A percentile compares a stretch with the other conserved stretches of the same genome.
These are phyloP conservation scores for Danio aesculapii DNA, from an alignment of 2,797 vertebrate species.

Conservation along the genomic window DNA sequence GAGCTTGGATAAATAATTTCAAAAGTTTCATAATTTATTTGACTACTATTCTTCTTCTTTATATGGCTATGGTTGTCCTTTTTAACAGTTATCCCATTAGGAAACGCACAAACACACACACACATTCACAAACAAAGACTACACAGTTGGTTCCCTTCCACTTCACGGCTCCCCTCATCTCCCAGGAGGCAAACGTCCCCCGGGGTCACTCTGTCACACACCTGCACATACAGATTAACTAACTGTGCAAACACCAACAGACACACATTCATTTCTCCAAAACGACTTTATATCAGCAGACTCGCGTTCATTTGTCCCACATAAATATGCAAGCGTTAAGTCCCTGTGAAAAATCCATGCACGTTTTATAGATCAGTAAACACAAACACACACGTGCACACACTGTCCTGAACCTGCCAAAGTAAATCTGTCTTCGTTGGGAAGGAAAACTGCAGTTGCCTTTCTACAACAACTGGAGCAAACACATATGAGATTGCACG, in stretches of 20 bases:
- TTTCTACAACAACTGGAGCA: constrained; percentile 24
- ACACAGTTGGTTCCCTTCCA: constrained; percentile 13
- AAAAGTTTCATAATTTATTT: not conserved
- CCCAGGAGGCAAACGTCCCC: constrained; percentile 24
- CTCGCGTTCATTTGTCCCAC: constrained; percentile 24
- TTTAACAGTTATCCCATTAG: not conserved
- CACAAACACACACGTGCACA: constrained; percentile 8
- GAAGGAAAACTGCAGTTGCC: not conserved
- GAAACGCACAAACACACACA: constrained; percentile 10
- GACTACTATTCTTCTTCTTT: not conserved
- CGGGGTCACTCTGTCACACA: constrained; percentile 17
- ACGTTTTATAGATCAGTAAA: constrained; percentile 10
- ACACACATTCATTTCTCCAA: constrained; percentile 6
- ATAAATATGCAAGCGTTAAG: constrained; percentile 36
- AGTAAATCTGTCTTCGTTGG: constrained; percentile 25
- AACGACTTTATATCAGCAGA: constrained; percentile 21
- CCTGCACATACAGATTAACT: constrained; percentile 39
- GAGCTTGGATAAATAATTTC: not conserved
- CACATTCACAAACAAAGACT: not conserved
- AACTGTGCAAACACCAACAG: constrained; percentile 3
- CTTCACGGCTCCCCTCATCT: constrained; percentile 29
- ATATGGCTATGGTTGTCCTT: not conserved
- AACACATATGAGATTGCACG: not conserved
- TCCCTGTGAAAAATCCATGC: constrained; percentile 21
- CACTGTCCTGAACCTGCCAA: constrained; percentile 47